Evolutionary conservation across 2,797 vertebrate species (phyloP).

Genomic region (Hypotaenidia philippensis): DNA sequence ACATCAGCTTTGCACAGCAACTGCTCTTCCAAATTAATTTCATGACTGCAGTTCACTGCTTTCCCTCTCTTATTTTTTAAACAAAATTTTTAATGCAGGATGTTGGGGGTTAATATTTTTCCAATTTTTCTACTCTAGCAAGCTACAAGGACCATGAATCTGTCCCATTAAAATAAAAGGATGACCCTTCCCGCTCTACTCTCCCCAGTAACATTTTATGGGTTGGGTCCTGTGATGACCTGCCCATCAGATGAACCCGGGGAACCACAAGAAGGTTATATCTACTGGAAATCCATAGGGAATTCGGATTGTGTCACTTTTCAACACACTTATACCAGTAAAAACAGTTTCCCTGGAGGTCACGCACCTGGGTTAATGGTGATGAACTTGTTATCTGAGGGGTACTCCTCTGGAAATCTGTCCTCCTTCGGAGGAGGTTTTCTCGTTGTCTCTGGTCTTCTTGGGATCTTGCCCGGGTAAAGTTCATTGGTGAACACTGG

Average conservation of each 20-base stretch:
- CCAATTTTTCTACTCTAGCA: background rate
- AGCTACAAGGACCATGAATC: background rate
- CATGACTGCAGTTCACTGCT: background rate
- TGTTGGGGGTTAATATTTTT: background rate
- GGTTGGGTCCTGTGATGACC: background rate
- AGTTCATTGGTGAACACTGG: constrained; percentile 74
- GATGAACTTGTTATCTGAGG: constrained; percentile 83
- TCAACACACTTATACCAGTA: background rate
- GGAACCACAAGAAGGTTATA: background rate
- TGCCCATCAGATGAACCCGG: background rate
- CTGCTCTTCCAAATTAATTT: background rate
- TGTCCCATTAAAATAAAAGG: background rate
- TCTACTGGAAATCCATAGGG: background rate
- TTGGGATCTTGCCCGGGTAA: constrained; percentile 62
- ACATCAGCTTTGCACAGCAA: background rate
- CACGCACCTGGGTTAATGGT: constrained; percentile 84
- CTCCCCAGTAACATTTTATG: background rate
- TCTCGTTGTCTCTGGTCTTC: constrained; percentile 61
- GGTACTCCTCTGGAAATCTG: constrained; percentile 70
- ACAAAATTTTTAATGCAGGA: background rate
- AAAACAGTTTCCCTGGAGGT: fast-evolving
- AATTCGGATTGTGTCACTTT: background rate
- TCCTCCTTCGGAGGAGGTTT: constrained; percentile 67
- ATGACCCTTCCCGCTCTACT: background rate
- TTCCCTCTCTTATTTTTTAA: background rate